These are phyloP conservation scores for Baronia brevicornis DNA, from an alignment of 2,888 invertebrate genomes.

Conservation along the genomic window DNA sequence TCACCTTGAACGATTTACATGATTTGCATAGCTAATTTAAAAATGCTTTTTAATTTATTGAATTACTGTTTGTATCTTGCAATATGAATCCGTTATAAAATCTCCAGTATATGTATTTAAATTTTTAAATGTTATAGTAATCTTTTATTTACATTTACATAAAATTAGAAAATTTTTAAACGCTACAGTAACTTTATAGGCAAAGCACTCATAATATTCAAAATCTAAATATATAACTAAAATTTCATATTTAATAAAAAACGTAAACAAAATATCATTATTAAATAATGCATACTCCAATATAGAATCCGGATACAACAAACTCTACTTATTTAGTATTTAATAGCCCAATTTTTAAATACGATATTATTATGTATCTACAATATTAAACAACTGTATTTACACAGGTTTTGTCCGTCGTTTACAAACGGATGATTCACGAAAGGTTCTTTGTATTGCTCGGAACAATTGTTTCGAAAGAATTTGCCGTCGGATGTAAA, in stretches of 20 bases:
- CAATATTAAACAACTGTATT: not conserved
- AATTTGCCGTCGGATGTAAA: conserved; percentile 2
- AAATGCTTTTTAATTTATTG: conserved; percentile 9
- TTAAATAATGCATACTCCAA: conserved; percentile 1
- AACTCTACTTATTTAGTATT: conserved; percentile 13
- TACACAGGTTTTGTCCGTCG: not conserved
- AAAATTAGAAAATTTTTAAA: too few species aligned
- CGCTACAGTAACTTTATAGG: too few species aligned
- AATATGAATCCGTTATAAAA: too few species aligned
- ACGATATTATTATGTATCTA: conserved; percentile 12
- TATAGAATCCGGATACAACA: conserved; percentile 10
- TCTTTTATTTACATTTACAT: too few species aligned
- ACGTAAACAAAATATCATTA: conserved; percentile 2
- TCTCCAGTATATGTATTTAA: too few species aligned
- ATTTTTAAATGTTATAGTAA: too few species aligned
- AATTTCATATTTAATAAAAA: too few species aligned
- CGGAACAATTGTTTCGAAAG: not conserved
- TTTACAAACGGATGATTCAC: not conserved
- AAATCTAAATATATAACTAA: too few species aligned
- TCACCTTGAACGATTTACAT: conserved; percentile 51
- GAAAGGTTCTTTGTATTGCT: conserved; percentile 3
- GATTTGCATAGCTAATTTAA: conserved; percentile 23
- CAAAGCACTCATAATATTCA: too few species aligned
- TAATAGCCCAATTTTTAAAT: conserved; percentile 14
- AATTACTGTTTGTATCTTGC: too few species aligned